These are phyloP conservation scores for Nyctereutes procyonoides DNA, from an alignment of 2,113 vertebrate genomes.

Conservation along the genomic window DNA sequence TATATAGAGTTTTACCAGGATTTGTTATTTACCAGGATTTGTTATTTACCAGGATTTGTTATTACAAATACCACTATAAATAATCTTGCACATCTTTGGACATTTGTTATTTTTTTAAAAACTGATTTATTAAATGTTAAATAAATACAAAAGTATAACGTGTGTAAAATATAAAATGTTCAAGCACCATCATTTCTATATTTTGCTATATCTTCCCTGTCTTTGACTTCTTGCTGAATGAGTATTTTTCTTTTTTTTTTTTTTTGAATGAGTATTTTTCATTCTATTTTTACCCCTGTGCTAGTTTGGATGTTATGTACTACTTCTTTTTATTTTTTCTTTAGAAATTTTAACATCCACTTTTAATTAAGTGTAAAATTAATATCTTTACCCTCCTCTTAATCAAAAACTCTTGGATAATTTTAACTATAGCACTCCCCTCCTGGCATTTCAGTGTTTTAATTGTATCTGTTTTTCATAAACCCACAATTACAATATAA, in stretches of 20 bases:
- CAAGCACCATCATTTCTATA: neutral
- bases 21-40: neutral
- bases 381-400: neutral
- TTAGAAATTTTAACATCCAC: neutral
- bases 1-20: neutral
- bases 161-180: neutral
- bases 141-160: neutral
- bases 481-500: neutral
- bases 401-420: neutral
- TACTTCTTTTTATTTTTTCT: neutral
- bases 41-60: neutral
- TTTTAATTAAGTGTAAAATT: conserved; percentile 6
- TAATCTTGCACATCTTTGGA: neutral
- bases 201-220: neutral
- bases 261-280: neutral
- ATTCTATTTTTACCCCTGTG: neutral
- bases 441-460: neutral
- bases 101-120: neutral
- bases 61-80: neutral
- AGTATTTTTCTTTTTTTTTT: neutral
- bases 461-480: conserved; percentile 4
- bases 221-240: neutral
- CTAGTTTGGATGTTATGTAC: neutral
- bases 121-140: neutral
- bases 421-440: neutral